Percentiles rank a stretch among this genome's conserved stretches.
These are phyloP conservation scores for Cyclura pinguis DNA, from an alignment of 2,797 vertebrate genomes.

Conservation along the genomic window DNA sequence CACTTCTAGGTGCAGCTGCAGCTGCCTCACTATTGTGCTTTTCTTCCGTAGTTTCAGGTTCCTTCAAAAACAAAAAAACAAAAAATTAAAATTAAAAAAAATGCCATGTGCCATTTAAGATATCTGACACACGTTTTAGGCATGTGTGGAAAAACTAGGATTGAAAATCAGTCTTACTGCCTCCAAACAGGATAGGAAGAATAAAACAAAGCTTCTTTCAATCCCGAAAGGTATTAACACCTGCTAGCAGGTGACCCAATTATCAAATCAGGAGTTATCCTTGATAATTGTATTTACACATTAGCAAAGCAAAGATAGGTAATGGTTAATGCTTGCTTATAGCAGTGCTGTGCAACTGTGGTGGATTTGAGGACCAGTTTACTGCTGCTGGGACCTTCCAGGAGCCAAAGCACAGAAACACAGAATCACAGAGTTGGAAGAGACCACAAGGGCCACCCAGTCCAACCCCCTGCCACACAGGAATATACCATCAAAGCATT, in stretches of 20 bases:
- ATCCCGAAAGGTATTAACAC: background rate
- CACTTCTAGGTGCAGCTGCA: constrained; percentile 71
- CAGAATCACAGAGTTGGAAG: too few species aligned
- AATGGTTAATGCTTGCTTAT: too few species aligned
- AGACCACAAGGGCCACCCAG: too few species aligned
- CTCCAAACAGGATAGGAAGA: background rate
- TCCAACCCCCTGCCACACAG: too few species aligned
- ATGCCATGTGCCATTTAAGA: background rate
- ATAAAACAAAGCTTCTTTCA: background rate
- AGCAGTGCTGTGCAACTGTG: too few species aligned
- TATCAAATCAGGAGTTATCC: too few species aligned
- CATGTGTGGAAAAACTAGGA: background rate
- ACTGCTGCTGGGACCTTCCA: too few species aligned
- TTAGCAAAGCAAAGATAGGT: too few species aligned
- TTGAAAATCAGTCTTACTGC: background rate
- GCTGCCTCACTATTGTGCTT: constrained; percentile 73
- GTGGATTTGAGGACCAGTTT: too few species aligned
- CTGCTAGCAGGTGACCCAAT: background rate
- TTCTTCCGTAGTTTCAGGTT: constrained; percentile 75
- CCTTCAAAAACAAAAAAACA: constrained; percentile 57
- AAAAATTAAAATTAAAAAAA: background rate
- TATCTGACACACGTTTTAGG: constrained; percentile 6
- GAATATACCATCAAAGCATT: too few species aligned
- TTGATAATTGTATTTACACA: too few species aligned
- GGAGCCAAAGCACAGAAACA: too few species aligned